A percentile compares a stretch with the other conserved stretches of the same genome.
phyloP scores from a whole-genome alignment of 1,140 invertebrate genomes.

The Drosophila arizonae region DNA sequence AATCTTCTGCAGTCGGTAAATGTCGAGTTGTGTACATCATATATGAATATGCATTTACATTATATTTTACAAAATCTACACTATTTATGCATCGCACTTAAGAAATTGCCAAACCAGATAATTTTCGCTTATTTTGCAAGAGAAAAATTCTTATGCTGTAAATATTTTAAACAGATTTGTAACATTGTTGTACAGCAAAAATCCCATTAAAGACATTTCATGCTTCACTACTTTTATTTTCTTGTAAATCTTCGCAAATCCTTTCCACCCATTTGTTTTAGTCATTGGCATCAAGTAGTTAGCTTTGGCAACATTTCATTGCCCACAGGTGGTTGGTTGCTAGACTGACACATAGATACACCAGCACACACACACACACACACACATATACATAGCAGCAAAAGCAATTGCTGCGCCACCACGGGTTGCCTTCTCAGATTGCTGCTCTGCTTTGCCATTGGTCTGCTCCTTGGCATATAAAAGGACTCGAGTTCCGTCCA shows the following conservation, averaged over 20 bases:
- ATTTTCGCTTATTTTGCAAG: no score
- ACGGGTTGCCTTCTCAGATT: neutral
- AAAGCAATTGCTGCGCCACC: constrained; percentile 7
- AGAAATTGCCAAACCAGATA: no score
- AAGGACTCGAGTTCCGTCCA: constrained; percentile 55
- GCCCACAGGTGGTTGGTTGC: constrained; percentile 38
- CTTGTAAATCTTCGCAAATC: neutral
- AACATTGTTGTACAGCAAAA: no score
- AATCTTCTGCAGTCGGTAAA: no score
- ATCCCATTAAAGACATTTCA: no score
- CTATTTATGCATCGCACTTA: no score
- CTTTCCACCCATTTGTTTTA: neutral
- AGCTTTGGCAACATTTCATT: constrained; percentile 23
- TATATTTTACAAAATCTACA: no score
- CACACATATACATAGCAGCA: neutral
- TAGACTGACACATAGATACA: neutral
- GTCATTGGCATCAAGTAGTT: constrained; percentile 23
- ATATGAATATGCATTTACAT: no score
- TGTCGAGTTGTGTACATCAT: no score
- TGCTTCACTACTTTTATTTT: neutral
- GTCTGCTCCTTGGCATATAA: constrained; percentile 56
- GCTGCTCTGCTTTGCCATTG: neutral
- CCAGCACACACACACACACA: neutral
- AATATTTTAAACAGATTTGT: no score
- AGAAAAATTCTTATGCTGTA: no score